These are phyloP conservation scores for Trichogramma evanescens DNA, from an alignment of 2,888 invertebrate genomes.

Conservation along the genomic window DNA sequence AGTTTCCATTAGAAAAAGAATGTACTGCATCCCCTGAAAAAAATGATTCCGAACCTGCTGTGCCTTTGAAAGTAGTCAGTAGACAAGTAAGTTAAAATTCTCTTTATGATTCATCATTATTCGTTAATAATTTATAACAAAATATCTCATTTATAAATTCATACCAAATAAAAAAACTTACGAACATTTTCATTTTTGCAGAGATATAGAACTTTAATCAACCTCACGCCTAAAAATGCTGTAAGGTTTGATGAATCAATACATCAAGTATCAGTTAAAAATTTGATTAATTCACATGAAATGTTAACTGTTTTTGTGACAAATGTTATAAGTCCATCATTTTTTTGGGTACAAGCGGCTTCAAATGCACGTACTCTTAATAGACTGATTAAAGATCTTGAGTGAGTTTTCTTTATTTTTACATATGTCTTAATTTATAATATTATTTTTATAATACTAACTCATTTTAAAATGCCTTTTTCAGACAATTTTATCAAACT, in stretches of 20 bases:
- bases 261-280: conserved; percentile 28
- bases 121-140: background rate
- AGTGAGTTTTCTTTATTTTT: conserved; percentile 26
- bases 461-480: background rate
- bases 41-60: too few species aligned
- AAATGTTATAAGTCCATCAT: conserved; percentile 37
- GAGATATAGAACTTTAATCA: too few species aligned
- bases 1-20: too few species aligned
- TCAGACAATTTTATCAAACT: conserved; percentile 11
- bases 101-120: too few species aligned
- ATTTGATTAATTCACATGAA: conserved; percentile 17
- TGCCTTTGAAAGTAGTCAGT: too few species aligned
- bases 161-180: too few species aligned
- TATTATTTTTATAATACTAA: conserved; percentile 2
- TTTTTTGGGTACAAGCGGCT: conserved; percentile 38
- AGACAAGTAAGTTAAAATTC: too few species aligned
- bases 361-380: conserved; percentile 25
- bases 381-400: conserved; percentile 33
- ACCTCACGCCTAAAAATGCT: conserved; percentile 31
- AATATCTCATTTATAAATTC: conserved; percentile 1
- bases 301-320: conserved; percentile 30
- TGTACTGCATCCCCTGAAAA: too few species aligned
- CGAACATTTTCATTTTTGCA: too few species aligned
- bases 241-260: conserved; percentile 34
- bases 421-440: background rate